These are phyloP conservation scores for Drosophila suzukii DNA, from an alignment of 1,140 invertebrate genomes.

Conservation along the genomic window DNA sequence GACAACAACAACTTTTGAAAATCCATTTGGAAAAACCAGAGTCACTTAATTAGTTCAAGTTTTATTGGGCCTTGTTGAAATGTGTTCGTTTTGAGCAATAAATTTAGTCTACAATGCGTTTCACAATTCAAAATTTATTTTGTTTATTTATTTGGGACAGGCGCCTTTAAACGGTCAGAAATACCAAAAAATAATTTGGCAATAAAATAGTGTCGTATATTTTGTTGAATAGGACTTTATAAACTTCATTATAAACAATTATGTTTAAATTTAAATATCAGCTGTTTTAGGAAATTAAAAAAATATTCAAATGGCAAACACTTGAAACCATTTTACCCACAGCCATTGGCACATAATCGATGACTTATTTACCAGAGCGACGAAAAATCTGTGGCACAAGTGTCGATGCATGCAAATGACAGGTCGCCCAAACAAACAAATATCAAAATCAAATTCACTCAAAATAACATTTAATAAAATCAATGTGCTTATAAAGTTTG, in stretches of 20 bases:
- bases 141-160: no score
- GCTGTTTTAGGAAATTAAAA: neutral
- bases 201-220: neutral
- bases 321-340: neutral
- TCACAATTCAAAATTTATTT: neutral
- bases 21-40: conserved; percentile 3
- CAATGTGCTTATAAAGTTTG: conserved; percentile 39
- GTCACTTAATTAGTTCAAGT: conserved; percentile 64
- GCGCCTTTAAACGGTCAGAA: no score
- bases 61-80: conserved; percentile 69
- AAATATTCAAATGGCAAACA: neutral
- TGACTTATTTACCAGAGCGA: conserved; percentile 31
- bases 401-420: conserved; percentile 59
- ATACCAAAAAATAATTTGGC: no score
- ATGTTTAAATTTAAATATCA: neutral
- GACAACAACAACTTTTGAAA: conserved; percentile 70
- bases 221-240: no score
- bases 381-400: conserved; percentile 43
- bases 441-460: conserved; percentile 36
- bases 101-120: conserved; percentile 23
- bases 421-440: conserved; percentile 38
- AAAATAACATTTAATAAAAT: conserved; percentile 53
- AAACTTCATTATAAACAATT: neutral
- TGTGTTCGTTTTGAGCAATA: conserved; percentile 52
- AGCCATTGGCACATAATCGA: conserved; percentile 44